Evolutionary conservation across 2,113 vertebrate genomes (phyloP).

Genomic region (Eretmochelys imbricata): DNA sequence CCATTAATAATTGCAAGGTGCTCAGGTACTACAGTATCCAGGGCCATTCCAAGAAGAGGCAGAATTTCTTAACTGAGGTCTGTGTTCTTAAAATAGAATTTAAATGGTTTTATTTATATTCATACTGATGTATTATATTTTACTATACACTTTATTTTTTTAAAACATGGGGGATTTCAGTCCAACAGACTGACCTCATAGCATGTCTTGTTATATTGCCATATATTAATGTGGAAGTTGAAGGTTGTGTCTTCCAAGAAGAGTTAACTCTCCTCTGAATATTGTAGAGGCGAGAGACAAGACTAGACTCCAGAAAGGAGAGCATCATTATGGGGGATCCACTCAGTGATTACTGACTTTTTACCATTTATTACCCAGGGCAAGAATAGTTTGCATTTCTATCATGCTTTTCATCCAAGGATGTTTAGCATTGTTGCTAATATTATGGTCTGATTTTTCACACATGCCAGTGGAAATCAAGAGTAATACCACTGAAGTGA

Average conservation of each 20-base stretch:
- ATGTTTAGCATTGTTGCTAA: background rate
- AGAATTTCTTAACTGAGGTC: background rate
- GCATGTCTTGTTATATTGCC: background rate
- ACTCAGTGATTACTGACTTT: background rate
- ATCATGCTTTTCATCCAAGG: background rate
- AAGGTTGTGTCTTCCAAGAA: background rate
- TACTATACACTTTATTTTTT: background rate
- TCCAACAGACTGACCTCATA: background rate
- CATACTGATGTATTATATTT: background rate
- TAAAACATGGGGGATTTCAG: background rate
- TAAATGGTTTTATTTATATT: background rate
- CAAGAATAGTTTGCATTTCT: background rate
- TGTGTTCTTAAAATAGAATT: background rate
- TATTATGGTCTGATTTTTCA: rapidly evolving
- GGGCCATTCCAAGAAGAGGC: background rate
- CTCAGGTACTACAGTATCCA: too few species aligned
- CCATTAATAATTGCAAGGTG: background rate
- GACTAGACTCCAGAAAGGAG: background rate
- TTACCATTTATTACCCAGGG: background rate
- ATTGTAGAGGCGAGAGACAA: background rate
- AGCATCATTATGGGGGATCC: rapidly evolving
- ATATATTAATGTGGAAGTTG: background rate
- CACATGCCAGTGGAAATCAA: rapidly evolving
- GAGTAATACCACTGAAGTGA: background rate
- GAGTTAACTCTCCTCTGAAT: background rate